These are phyloP conservation scores for Catharus fuscescens DNA, from an alignment of 2,113 vertebrate genomes.

Conservation along the genomic window DNA sequence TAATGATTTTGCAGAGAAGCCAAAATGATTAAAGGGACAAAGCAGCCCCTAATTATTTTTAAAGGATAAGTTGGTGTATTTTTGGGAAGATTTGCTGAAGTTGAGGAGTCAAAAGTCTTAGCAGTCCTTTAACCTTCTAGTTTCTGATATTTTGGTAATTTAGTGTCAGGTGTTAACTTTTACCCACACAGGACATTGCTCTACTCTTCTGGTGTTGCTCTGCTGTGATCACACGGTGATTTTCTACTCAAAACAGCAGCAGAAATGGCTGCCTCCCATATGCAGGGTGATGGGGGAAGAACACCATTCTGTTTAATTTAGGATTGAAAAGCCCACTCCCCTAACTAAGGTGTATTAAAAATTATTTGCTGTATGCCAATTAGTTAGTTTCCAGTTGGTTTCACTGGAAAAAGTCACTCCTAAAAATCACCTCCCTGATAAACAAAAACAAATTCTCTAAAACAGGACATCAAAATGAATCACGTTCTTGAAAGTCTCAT, in stretches of 20 bases:
- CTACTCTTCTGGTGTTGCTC: not conserved
- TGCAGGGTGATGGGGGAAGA: not conserved
- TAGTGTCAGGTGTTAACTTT: not conserved
- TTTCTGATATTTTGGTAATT: not conserved
- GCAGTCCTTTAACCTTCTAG: not conserved
- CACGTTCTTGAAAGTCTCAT: slow-evolving; percentile 8
- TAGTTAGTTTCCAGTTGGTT: not conserved
- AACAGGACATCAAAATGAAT: not conserved
- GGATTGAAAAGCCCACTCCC: not conserved
- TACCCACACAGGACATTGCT: not conserved
- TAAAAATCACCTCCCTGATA: not conserved
- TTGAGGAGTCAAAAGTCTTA: not conserved
- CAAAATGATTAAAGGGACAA: not conserved
- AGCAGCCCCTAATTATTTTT: not conserved
- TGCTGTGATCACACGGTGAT: not conserved
- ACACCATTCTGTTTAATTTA: not conserved
- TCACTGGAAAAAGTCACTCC: not conserved
- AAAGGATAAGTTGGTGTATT: not conserved
- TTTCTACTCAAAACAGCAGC: not conserved
- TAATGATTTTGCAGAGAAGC: not conserved
- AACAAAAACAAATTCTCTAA: not conserved
- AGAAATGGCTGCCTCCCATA: not conserved
- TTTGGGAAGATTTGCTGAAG: not conserved
- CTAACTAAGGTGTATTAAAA: not conserved
- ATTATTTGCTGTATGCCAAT: not conserved